Conservation (phyloP, 1,140 invertebrate species). For the Pararge aegeria region DNA sequence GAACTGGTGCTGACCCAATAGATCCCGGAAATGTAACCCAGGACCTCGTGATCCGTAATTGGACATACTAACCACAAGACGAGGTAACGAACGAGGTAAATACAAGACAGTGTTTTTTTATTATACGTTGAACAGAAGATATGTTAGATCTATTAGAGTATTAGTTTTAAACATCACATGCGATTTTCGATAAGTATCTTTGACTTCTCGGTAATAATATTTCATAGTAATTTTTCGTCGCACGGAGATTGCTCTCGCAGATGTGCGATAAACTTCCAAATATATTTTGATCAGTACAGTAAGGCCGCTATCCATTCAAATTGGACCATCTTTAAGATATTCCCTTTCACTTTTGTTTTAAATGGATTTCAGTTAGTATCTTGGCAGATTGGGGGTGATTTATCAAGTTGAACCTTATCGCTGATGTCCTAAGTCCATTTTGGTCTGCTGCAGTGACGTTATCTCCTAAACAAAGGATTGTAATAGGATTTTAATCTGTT, state of each 20-base stretch:
- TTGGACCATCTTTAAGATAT: conserved; percentile 13
- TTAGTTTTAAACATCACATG: no score
- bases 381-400: background rate
- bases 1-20: no score
- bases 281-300: background rate
- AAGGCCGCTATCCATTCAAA: conserved; percentile 10
- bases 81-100: no score
- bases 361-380: conserved; percentile 7
- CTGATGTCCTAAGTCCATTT: background rate
- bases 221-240: no score
- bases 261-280: background rate
- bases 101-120: no score
- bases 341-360: conserved; percentile 27
- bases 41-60: no score
- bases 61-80: no score
- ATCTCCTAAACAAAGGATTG: conserved; percentile 15
- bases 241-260: background rate
- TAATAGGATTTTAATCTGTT: conserved; percentile 21
- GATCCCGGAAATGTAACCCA: no score
- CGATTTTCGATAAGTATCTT: no score
- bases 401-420: background rate
- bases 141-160: no score
- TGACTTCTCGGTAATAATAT: no score
- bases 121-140: no score
- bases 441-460: background rate